Evolutionary conservation across 2,888 invertebrate species (phyloP), one percentile per base, ranked within the genome.

Genomic region (Prosapia bicincta): DNA sequence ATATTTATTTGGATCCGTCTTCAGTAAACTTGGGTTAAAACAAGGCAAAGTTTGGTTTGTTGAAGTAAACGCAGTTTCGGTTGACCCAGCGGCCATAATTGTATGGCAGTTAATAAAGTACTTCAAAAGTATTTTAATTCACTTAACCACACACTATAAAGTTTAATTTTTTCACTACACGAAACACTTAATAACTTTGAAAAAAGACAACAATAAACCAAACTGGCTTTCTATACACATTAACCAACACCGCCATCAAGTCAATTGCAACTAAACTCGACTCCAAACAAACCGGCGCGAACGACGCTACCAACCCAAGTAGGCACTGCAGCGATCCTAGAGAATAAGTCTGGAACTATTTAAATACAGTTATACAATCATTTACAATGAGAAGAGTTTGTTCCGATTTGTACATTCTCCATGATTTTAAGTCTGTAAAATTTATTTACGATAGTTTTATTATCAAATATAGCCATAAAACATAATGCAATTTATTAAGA

Each of bases 21-120:
- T 80, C n/a, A 80, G 74, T 68, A 81, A 72, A 74, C 78, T 78
- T 24, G 79, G 72, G 71, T 79, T 80, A 74, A 81, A 81, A 77
- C 80, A 80, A 71, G 77, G 78, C 26, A 81, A 78, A 68, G 76
- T 68, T 73, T 75, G 81, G 71, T 82, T 79, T 71, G 82, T 78
- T 71, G 83, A 79, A 70, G 83, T 80, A 80, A 83, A 83, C 26
- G 83, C 81, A 79, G 76, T 65, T 72, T 83, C 83, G 77, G 83
- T 83, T 75, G 83, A 82, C 73, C 83, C 82, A 76, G 83, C 82
- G 72, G 83, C 83, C 83, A 83, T 78, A 23, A 72, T 26, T 72
- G 72, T 67, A 72, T 38, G 67, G 38, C 13, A 38, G 2, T 38
- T 38, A 38, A 9, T 13, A 38, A 38, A 38, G 7, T 28, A 28